Percentiles rank a stretch among this genome's conserved stretches.
These are phyloP conservation scores for Watersipora subatra DNA, from an alignment of 1,140 invertebrate genomes.

Conservation along the genomic window DNA sequence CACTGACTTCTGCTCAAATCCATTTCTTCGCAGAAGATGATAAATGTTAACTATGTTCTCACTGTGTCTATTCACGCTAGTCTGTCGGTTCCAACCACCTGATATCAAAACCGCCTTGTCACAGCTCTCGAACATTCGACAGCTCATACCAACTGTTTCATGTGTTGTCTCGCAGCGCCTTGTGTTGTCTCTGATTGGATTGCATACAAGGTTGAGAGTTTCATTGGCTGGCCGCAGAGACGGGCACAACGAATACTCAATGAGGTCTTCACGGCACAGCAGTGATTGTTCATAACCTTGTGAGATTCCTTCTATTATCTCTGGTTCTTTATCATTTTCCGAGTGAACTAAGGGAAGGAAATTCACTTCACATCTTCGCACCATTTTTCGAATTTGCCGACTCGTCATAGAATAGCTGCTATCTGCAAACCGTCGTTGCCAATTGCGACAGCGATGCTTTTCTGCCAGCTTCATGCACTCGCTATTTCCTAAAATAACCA, in stretches of 20 bases:
- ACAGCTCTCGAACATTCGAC: slow-evolving; percentile 45
- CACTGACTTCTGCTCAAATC: slow-evolving; percentile 43
- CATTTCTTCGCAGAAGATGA: slow-evolving; percentile 39
- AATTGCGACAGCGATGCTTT: slow-evolving; percentile 36
- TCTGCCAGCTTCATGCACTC: slow-evolving; percentile 35
- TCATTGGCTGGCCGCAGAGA: slow-evolving; percentile 32
- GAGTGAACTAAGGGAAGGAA: slow-evolving; percentile 40
- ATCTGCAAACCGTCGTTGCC: slow-evolving; percentile 12
- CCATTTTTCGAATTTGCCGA: slow-evolving; percentile 21
- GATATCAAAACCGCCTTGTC: slow-evolving; percentile 46
- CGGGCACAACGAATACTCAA: slow-evolving; percentile 40
- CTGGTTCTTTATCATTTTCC: slow-evolving; percentile 4
- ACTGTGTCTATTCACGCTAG: slow-evolving; percentile 26
- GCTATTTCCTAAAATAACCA: slow-evolving; percentile 19
- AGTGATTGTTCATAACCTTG: slow-evolving; percentile 20
- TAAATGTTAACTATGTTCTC: slow-evolving; percentile 38
- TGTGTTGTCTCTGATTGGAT: slow-evolving; percentile 42
- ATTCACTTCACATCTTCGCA: slow-evolving; percentile 41
- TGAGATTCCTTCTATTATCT: not conserved
- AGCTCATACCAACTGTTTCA: slow-evolving; percentile 37
- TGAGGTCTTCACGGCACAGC: slow-evolving; percentile 27
- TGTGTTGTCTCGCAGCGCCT: slow-evolving; percentile 41
- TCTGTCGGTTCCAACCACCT: slow-evolving; percentile 46
- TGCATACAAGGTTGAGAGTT: slow-evolving; percentile 38
- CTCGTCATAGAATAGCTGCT: not conserved